A percentile compares a stretch with the other conserved stretches of the same genome.
These are phyloP conservation scores for Xiphias gladius DNA, from an alignment of 2,113 vertebrate species.

Conservation along the genomic window DNA sequence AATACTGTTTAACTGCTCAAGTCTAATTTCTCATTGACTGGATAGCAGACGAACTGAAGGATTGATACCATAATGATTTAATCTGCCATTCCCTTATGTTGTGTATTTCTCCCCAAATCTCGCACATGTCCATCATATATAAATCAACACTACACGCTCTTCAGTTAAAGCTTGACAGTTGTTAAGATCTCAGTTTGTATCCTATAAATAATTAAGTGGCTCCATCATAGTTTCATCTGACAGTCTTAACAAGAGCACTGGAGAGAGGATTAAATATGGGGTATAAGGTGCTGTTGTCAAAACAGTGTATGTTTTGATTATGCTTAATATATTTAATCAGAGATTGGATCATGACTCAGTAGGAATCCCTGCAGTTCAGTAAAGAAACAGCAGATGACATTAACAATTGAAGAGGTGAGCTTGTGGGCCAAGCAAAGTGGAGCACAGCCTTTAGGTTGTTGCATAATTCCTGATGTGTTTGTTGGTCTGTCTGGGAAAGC, in stretches of 20 bases:
- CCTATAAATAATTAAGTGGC: constrained; percentile 39
- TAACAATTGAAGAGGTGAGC: constrained; percentile 29
- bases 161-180: background rate
- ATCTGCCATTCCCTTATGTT: constrained; percentile 7
- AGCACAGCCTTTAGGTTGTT: constrained; percentile 1
- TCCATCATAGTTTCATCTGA: constrained; percentile 28
- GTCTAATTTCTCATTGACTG: background rate
- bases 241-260: constrained; percentile 2
- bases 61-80: constrained; percentile 8
- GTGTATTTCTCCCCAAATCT: constrained; percentile 4
- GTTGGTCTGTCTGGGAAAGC: background rate
- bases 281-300: constrained; percentile 7
- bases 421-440: background rate
- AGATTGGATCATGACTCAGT: constrained; percentile 3
- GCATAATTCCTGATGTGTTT: constrained; percentile 14
- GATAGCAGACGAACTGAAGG: constrained; percentile 2
- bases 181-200: constrained; percentile 43
- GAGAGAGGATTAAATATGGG: background rate
- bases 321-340: constrained; percentile 15
- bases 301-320: constrained; percentile 5
- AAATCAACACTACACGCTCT: constrained; percentile 8
- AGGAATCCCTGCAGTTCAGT: constrained; percentile 5
- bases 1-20: background rate
- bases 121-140: constrained; percentile 5
- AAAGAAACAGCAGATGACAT: constrained; percentile 26